Conservation (phyloP, 2,888 invertebrate genomes). For the Ormyrus nitidulus region DNA sequence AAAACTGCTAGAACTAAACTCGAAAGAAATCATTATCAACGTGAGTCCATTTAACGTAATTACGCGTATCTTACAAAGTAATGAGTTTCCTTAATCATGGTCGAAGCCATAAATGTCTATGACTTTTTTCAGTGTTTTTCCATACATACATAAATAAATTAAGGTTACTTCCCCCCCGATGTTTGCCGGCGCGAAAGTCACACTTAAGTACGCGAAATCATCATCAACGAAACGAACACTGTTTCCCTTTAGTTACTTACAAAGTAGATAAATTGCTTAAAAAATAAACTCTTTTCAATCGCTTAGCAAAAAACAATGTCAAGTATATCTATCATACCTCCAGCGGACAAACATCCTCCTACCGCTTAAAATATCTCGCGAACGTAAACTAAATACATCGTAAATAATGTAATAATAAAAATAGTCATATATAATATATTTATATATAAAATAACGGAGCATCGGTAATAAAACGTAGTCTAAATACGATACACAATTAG, state of each 20-base stretch:
- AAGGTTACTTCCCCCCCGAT: constrained; percentile 36
- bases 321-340: constrained; percentile 11
- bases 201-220: constrained; percentile 54
- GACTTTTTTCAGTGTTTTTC: constrained; percentile 51
- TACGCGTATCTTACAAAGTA: constrained; percentile 57
- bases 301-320: constrained; percentile 17
- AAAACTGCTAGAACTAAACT: constrained; percentile 54
- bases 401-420: constrained; percentile 51
- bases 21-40: constrained; percentile 49
- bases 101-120: constrained; percentile 46
- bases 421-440: constrained; percentile 39
- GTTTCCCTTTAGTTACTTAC: constrained; percentile 20
- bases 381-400: constrained; percentile 45
- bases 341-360: constrained; percentile 33
- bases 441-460: constrained; percentile 55
- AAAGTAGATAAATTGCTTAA: constrained; percentile 38
- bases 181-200: constrained; percentile 42
- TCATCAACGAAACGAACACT: constrained; percentile 28
- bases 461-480: constrained; percentile 51
- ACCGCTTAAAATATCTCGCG: constrained; percentile 39
- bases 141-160: constrained; percentile 46
- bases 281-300: constrained; percentile 41
- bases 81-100: constrained; percentile 55
- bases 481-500: constrained; percentile 35
- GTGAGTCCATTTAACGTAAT: constrained; percentile 54